Evolutionary conservation across 2,888 invertebrate species (phyloP).

Genomic region (Coleophora flavipennella): DNA sequence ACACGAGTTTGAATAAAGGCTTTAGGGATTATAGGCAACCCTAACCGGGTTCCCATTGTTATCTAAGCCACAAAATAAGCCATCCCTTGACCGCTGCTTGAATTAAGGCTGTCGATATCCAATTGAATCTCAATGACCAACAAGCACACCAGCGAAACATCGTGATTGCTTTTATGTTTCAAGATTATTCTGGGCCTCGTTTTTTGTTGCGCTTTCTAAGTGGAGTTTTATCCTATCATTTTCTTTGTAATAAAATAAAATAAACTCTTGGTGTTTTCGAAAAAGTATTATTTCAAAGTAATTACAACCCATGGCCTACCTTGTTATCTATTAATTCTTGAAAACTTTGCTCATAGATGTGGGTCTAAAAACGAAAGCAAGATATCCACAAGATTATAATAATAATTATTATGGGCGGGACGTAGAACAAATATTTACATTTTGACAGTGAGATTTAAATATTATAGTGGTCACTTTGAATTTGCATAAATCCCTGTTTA

Average conservation of each 20-base stretch:
- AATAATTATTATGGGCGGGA: constrained; percentile 17
- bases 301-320: no score
- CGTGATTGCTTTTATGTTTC: constrained; percentile 6
- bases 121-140: constrained; percentile 36
- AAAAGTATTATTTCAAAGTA: no score
- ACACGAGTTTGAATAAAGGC: no score
- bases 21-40: constrained; percentile 24
- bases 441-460: constrained; percentile 40
- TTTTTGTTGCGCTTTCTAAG: background rate
- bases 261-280: no score
- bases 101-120: constrained; percentile 35
- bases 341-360: no score
- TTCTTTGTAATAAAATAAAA: no score
- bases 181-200: background rate
- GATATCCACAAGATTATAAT: background rate
- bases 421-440: constrained; percentile 37
- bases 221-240: no score
- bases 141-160: background rate
- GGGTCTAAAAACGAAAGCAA: background rate
- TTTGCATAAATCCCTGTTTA: constrained; percentile 24
- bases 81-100: constrained; percentile 31
- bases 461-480: constrained; percentile 43
- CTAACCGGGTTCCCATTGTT: constrained; percentile 36
- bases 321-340: no score
- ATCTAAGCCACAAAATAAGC: constrained; percentile 50